Base-by-base conservation (phyloP, 1,140 invertebrate species). In the Caenorhabditis remanei region DNA sequence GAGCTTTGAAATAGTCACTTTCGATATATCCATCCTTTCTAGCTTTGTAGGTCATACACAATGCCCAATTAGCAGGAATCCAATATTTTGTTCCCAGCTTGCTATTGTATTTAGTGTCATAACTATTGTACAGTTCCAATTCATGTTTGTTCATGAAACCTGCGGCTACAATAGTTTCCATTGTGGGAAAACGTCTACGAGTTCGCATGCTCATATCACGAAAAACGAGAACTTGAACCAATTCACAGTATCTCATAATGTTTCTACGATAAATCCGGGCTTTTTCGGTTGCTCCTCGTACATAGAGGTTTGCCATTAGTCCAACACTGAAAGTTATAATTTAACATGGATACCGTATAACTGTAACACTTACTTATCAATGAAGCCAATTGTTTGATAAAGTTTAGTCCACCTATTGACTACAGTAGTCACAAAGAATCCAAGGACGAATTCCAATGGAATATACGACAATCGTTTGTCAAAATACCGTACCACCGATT, bases 161-260 rank as follows among this genome's bases (percentile, higher is more conserved):
- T 11, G 89, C 89, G 8, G 90, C 92, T n/a, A 90, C 88, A 4
- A 92, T 67, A 19, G 92, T 90, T 19, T 93, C 91, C 86, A 93
- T 83, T 13, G 91, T 91, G 4, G 91, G 91, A 48, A 92, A 91
- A 53, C 91, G 84, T 41, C 90, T 88, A 63, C 91, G 63, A 24
- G 89, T 90, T 87, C 92, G 88, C 90, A 92, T 87, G 61, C 90
- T 91, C 40, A 92, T 92, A 65, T 92, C 91, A 16, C 90, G 87
- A 40, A 90, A 90, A 0, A 87, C 91, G 41, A 89, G 83, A 32
- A 89, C 82, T 67, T 89, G 84, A 8, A 75, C 82, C 4, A 87
- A 83, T 65, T 84, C 87, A 50, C 82, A 84, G 58, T 87, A 87
- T 61, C 87, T 48, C 40, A 87, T 53, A 14, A 87, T 55, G 24